These are phyloP conservation scores for Oncorhynchus keta DNA, from an alignment of 2,113 vertebrate genomes.

Conservation along the genomic window DNA sequence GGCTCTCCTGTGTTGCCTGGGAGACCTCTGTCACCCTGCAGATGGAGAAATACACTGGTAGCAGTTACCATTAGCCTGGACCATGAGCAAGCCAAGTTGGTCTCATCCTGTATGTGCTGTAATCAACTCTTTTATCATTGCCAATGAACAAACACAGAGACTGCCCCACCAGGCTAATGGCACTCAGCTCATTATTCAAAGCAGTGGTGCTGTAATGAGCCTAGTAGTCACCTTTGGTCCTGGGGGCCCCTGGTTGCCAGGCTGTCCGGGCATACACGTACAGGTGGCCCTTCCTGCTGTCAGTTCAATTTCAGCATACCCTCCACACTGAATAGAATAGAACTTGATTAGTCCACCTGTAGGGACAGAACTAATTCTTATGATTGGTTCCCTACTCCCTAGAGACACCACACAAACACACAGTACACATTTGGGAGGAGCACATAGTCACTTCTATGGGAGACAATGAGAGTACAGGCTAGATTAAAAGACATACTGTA, in stretches of 20 bases:
- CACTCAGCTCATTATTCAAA: neutral
- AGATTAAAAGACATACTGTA: conserved; percentile 10
- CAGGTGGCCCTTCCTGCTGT: conserved; percentile 58
- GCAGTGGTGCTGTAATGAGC: neutral
- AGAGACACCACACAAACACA: no score
- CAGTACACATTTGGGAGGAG: no score
- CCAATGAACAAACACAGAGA: no score
- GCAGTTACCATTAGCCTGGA: no score
- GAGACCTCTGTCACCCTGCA: conserved; percentile 76
- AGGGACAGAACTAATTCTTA: neutral
- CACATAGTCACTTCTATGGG: neutral
- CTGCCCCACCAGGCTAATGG: no score
- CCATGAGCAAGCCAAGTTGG: no score
- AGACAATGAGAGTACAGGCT: conserved; percentile 9
- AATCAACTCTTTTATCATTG: no score
- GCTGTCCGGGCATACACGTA: conserved; percentile 67
- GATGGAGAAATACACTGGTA: conserved; percentile 16
- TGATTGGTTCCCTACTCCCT: no score
- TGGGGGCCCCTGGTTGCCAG: conserved; percentile 52
- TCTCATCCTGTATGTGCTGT: no score
- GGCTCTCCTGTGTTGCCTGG: conserved; percentile 60
- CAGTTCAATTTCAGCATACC: conserved; percentile 67
- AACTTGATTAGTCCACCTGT: neutral
- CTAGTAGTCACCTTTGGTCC: conserved; percentile 64
- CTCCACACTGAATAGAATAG: conserved; percentile 59